Conservation (phyloP, 2,113 vertebrate genomes). For the Lophotis ruficrista region DNA sequence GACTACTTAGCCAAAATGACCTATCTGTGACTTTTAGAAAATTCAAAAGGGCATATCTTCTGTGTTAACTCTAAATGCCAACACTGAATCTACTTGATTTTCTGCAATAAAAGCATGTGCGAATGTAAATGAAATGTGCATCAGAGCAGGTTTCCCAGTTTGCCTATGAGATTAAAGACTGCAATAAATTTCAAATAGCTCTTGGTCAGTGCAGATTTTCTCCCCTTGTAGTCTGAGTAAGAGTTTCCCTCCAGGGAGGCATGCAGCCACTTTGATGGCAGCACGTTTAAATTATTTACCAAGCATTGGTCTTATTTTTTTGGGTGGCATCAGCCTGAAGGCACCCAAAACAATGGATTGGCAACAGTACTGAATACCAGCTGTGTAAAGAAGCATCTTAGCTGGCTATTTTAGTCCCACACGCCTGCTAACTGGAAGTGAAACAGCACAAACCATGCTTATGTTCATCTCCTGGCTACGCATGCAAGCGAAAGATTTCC, state of each 20-base stretch:
- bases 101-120: neutral
- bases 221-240: neutral
- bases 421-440: neutral
- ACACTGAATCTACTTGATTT: conserved; percentile 41
- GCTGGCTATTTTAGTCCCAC: neutral
- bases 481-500: neutral
- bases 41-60: conserved; percentile 26
- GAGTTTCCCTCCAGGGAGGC: neutral
- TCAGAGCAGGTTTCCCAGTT: neutral
- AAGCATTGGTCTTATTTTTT: neutral
- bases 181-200: neutral
- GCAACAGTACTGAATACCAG: neutral
- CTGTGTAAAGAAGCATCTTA: neutral
- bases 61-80: conserved; percentile 37
- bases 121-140: neutral
- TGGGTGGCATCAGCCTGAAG: neutral
- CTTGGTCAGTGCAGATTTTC: neutral
- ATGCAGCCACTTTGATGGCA: neutral
- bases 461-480: neutral
- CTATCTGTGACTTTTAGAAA: conserved; percentile 24
- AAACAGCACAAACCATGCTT: neutral
- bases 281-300: conserved; percentile 28
- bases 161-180: neutral
- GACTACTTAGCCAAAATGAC: conserved; percentile 20
- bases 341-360: neutral